These are phyloP conservation scores for Mizuhopecten yessoensis DNA, from an alignment of 1,140 invertebrate species.

Conservation along the genomic window DNA sequence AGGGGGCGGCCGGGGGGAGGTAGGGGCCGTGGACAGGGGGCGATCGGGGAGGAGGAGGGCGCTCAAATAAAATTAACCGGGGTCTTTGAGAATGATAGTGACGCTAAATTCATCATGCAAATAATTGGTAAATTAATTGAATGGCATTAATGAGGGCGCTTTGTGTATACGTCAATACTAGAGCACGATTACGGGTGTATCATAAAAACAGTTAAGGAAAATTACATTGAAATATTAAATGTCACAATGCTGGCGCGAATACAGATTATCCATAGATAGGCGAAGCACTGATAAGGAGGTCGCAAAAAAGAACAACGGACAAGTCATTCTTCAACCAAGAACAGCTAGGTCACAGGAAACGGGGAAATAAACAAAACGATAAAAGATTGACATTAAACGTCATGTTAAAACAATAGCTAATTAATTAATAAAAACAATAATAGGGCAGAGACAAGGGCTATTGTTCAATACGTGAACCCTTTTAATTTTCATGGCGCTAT, in stretches of 20 bases:
- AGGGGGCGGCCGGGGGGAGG: background rate
- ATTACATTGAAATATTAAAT: constrained; percentile 36
- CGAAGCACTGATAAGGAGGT: background rate
- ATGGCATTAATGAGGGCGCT: constrained; percentile 32
- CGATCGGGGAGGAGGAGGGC: background rate
- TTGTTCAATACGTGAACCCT: too few relatives aligned
- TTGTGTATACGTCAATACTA: constrained; percentile 21
- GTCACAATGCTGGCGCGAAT: background rate
- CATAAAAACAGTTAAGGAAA: constrained; percentile 33
- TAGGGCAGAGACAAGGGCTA: too few relatives aligned
- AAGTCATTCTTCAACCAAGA: too few relatives aligned
- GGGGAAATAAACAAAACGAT: background rate
- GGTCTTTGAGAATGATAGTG: constrained; percentile 5
- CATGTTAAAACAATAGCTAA: too few relatives aligned
- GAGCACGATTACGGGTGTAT: background rate
- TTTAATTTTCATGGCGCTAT: background rate
- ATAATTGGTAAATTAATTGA: constrained; percentile 40
- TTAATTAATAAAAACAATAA: background rate
- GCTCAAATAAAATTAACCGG: background rate
- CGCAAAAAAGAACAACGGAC: too few relatives aligned
- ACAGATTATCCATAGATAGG: background rate
- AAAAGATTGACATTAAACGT: background rate
- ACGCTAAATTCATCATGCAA: background rate
- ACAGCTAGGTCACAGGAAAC: too few relatives aligned
- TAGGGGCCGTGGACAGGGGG: background rate